Percentiles rank a stretch among this genome's conserved stretches.
Evolutionary conservation across 2,113 vertebrate species (phyloP).

Genomic region (Myanophis thanlyinensis): DNA sequence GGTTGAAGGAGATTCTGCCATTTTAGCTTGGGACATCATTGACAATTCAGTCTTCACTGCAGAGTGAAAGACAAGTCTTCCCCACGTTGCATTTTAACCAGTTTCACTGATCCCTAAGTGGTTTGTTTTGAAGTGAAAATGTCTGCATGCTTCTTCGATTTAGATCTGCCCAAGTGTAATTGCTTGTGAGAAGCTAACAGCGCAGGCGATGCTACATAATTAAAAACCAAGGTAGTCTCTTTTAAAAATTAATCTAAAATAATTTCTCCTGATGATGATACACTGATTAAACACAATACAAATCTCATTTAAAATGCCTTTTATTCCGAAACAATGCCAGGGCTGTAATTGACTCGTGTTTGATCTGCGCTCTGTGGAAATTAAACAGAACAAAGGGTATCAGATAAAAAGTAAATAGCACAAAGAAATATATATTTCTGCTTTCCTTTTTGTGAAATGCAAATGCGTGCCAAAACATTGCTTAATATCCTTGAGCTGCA

Average conservation of each 20-base stretch:
- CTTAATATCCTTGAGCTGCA: constrained; percentile 37
- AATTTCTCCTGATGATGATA: constrained; percentile 35
- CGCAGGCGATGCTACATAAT: constrained; percentile 37
- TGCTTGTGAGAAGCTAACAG: constrained; percentile 40
- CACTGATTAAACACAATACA: constrained; percentile 31
- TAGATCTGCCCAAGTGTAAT: constrained; percentile 27
- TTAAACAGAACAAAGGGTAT: constrained; percentile 55
- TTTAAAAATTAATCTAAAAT: constrained; percentile 55
- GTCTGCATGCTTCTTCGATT: constrained; percentile 44
- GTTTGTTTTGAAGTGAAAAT: constrained; percentile 52
- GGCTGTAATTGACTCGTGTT: constrained; percentile 49
- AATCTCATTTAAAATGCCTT: constrained; percentile 47
- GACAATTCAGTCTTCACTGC: constrained; percentile 31
- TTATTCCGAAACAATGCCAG: constrained; percentile 41
- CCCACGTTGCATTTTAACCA: constrained; percentile 20
- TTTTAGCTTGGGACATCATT: not conserved
- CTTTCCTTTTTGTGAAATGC: constrained; percentile 48
- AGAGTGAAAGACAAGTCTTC: constrained; percentile 19
- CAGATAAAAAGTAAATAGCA: constrained; percentile 49
- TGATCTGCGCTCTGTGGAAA: constrained; percentile 51
- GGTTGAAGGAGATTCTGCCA: not conserved
- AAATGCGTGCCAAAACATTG: constrained; percentile 39
- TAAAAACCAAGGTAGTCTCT: constrained; percentile 60
- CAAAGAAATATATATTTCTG: constrained; percentile 34
- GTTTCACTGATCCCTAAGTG: constrained; percentile 14